These are phyloP conservation scores for Sepioteuthis lessoniana DNA, from an alignment of 2,888 invertebrate species.

Conservation along the genomic window DNA sequence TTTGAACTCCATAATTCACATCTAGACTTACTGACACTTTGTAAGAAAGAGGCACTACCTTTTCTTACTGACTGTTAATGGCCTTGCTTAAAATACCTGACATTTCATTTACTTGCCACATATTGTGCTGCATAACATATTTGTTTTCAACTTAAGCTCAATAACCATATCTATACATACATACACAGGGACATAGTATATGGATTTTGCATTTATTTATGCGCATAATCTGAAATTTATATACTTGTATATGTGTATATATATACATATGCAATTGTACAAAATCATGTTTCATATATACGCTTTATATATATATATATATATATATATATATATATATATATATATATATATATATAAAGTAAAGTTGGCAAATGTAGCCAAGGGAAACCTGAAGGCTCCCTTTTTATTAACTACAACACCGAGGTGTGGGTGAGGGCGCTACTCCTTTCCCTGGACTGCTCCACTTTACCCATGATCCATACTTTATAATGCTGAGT, in stretches of 20 bases:
- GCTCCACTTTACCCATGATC: too few relatives aligned
- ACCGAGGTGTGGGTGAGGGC: too few relatives aligned
- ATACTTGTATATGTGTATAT: neutral
- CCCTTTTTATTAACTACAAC: too few relatives aligned
- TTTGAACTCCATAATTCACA: conserved; percentile 33
- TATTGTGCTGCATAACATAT: conserved; percentile 33
- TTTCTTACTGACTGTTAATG: conserved; percentile 2
- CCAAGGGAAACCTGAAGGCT: too few relatives aligned
- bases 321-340: neutral
- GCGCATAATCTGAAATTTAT: neutral
- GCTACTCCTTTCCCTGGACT: too few relatives aligned
- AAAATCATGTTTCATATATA: too few relatives aligned
- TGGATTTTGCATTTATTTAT: neutral
- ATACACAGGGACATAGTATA: neutral
- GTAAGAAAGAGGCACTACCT: conserved; percentile 17
- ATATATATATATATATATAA: too few relatives aligned
- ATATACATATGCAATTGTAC: neutral
- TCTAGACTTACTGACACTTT: conserved; percentile 21
- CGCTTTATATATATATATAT: too few relatives aligned
- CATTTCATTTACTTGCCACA: conserved; percentile 33
- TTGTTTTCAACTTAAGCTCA: neutral
- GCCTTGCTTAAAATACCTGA: conserved; percentile 33
- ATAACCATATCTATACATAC: neutral
- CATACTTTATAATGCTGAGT: too few relatives aligned
- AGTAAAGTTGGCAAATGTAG: too few relatives aligned